phyloP scores from a whole-genome alignment of 2,888 invertebrate species.

The Tuberolachnus salignus region DNA sequence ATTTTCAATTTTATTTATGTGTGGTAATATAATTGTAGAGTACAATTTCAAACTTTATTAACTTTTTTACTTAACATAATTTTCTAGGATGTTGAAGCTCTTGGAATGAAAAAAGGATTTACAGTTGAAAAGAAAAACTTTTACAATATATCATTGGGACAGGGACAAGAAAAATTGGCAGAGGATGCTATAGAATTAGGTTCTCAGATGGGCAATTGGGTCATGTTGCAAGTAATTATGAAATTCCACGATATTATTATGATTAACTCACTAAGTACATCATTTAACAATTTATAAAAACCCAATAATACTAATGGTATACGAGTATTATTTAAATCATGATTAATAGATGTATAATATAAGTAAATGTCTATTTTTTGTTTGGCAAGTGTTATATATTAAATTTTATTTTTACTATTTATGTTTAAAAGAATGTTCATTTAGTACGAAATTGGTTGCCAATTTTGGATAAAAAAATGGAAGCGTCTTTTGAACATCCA shows the following conservation, averaged over 20 bases:
- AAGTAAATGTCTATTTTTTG: too few relatives aligned
- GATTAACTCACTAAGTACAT: neutral
- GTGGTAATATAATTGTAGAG: neutral
- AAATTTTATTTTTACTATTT: neutral
- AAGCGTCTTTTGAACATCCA: conserved; percentile 75
- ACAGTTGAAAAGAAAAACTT: conserved; percentile 81
- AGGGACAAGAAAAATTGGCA: conserved; percentile 92
- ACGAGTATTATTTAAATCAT: too few relatives aligned
- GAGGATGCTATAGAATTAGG: conserved; percentile 84
- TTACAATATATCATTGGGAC: conserved; percentile 91
- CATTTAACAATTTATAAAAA: neutral
- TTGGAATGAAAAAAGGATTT: conserved; percentile 82
- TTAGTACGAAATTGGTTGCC: conserved; percentile 89
- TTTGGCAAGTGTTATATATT: too few relatives aligned
- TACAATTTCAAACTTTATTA: neutral
- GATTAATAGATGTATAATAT: too few relatives aligned
- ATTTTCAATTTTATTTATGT: neutral
- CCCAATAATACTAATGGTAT: too few relatives aligned
- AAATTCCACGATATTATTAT: neutral
- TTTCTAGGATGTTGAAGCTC: conserved; percentile 78
- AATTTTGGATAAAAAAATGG: conserved; percentile 87
- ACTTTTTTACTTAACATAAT: neutral
- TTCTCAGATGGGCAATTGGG: conserved; percentile 84
- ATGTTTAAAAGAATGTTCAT: conserved; percentile 77
- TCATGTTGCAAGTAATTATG: conserved; percentile 71